Percentiles rank a stretch among this genome's conserved stretches.
phyloP scores from a whole-genome alignment of 2,797 vertebrate genomes.

The Vespertilio murinus region DNA sequence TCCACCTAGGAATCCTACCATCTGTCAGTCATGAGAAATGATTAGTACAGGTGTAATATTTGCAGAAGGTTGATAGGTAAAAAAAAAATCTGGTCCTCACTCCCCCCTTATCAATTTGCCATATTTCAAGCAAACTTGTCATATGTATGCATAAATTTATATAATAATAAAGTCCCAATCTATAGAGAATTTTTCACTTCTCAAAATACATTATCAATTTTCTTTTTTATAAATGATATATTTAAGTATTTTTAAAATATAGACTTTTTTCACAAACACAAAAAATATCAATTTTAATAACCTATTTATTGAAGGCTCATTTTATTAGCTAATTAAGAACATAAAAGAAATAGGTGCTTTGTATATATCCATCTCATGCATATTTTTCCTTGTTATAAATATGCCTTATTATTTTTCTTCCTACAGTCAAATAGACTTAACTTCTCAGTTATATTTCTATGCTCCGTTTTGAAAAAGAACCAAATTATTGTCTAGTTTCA shows the following conservation, averaged over 20 bases:
- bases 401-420: not conserved
- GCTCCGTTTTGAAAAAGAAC: not conserved
- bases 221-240: not conserved
- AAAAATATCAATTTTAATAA: slow-evolving; percentile 4
- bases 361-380: not conserved
- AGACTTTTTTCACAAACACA: not conserved
- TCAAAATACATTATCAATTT: not conserved
- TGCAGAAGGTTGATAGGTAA: not conserved
- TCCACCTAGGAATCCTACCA: not conserved
- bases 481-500: not conserved
- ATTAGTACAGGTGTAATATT: not conserved
- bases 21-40: not conserved
- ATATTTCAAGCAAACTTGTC: not conserved
- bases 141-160: not conserved
- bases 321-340: slow-evolving; percentile 17
- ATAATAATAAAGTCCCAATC: not conserved
- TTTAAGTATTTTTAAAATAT: not conserved
- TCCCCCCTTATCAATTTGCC: not conserved
- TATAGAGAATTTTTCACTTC: not conserved
- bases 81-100: not conserved
- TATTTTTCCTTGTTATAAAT: not conserved
- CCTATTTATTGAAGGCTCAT: not conserved
- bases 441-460: not conserved
- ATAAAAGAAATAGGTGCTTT: not conserved
- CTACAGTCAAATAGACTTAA: not conserved